Conservation (phyloP, 2,113 vertebrate species). For the Piaya cayana region DNA sequence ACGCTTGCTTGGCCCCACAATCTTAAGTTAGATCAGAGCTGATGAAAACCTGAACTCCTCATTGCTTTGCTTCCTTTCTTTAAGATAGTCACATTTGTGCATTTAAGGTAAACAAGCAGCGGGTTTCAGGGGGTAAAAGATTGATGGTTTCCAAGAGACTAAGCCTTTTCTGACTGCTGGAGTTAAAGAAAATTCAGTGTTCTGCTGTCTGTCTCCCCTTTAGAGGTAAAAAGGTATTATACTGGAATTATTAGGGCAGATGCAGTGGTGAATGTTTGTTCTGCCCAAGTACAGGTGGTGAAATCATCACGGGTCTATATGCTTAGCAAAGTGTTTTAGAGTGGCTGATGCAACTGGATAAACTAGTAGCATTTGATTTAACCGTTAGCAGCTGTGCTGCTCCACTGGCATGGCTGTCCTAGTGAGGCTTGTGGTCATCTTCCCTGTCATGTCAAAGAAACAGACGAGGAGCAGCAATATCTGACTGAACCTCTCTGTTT, state of each 20-base stretch:
- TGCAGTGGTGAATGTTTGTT: not conserved
- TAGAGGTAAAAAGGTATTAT: not conserved
- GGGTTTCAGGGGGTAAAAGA: not conserved
- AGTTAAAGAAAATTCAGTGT: not conserved
- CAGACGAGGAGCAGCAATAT: not conserved
- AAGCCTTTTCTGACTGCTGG: not conserved
- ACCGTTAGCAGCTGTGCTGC: not conserved
- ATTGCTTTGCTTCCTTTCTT: not conserved
- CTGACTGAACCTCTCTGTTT: not conserved
- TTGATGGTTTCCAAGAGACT: not conserved
- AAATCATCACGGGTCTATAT: not conserved
- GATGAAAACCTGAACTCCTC: not conserved
- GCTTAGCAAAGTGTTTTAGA: not conserved
- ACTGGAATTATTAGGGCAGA: not conserved
- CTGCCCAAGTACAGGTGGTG: not conserved
- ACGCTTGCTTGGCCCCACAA: not conserved
- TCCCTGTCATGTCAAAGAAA: not conserved
- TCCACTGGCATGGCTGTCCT: not conserved
- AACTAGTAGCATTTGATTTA: not conserved
- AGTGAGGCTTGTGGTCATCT: not conserved
- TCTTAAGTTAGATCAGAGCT: not conserved
- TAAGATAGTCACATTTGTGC: not conserved
- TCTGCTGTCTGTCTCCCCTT: not conserved
- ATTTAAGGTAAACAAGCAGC: fast-evolving
- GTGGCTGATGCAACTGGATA: not conserved